A percentile compares a stretch with the other conserved stretches of the same genome.
Evolutionary conservation across 92 coral and sea anemone species (phyloP).

Genomic region (Palythoa grandiflora): DNA sequence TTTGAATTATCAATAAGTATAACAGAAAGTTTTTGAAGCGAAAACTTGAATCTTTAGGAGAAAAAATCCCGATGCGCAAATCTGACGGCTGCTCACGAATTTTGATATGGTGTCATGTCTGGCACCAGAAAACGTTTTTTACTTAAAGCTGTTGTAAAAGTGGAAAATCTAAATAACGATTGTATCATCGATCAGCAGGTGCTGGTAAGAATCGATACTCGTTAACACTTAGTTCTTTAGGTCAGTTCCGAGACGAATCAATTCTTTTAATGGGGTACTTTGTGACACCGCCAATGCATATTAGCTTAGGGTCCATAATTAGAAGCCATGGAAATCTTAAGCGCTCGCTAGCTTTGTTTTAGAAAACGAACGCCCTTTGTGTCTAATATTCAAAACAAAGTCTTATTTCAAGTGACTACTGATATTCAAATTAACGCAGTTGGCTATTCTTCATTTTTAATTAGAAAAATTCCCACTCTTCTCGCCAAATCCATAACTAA

Average conservation of each 20-base stretch:
- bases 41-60: too few species aligned
- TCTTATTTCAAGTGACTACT: background rate
- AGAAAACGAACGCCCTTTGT: slow-evolving; percentile 4
- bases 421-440: slow-evolving; percentile 21
- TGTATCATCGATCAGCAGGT: background rate
- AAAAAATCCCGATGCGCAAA: too few species aligned
- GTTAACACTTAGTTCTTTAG: background rate
- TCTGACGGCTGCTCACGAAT: too few species aligned
- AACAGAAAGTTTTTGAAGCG: too few species aligned
- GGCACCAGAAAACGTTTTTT: too few species aligned
- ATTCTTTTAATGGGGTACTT: background rate
- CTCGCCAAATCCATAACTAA: background rate
- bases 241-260: background rate
- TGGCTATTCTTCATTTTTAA: background rate
- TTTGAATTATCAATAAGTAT: too few species aligned
- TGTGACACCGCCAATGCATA: background rate
- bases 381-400: slow-evolving; percentile 30
- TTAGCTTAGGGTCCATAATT: background rate
- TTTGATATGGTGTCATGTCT: too few species aligned
- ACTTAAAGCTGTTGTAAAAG: too few species aligned
- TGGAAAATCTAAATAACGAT: background rate
- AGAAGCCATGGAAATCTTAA: background rate
- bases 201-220: background rate
- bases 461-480: background rate
- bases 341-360: background rate